Base-by-base conservation (phyloP, 1,140 invertebrate genomes). In the Vanessa atalanta region DNA sequence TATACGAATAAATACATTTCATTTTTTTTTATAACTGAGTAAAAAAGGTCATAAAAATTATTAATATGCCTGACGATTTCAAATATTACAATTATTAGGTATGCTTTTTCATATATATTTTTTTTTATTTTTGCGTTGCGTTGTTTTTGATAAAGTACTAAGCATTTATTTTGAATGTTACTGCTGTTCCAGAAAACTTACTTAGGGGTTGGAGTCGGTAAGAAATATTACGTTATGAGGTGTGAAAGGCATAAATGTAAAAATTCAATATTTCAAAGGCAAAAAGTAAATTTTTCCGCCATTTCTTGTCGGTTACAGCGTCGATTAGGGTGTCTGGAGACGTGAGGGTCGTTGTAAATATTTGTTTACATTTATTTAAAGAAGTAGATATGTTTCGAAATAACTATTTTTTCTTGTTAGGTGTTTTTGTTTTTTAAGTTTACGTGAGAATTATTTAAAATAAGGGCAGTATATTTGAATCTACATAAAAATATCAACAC, bases 141-240 rank as follows among this genome's bases (percentile, higher is more conserved):
- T 78, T 47, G 31, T 20, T 8, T 31, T 63, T 90, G 85, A 91
- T 86, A 88, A 89, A 93, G 82, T 76, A 84, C 84, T 83, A 88
- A 91, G 90, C 87, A 93, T 93, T 92, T 91, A 92, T 90, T 93
- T 88, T 87, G 83, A 87, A 88, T 88, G 88, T 90, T 88, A 83
- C 83, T 78, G 73, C 79, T 89, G 87, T 86, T 88, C 87, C 85
- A 83, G 89, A 88, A 89, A 90, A 88, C 83, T 92, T 89, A 79
- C 81, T 75, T 81, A 82, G 82, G 80, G 81, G 85, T 81, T 85
- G 83, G 73, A 80, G 79, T 83, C 78, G 77, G 79, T 66, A 87
- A 88, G 86, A 91, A 88, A 90, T 93, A 93, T 91, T 90, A 91
- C 88, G 89, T 91, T 91, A 91, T 93, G 91, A 91, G 91, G 91